Evolutionary conservation across 2,113 vertebrate species (phyloP).

Genomic region (Trematomus loennbergii): DNA sequence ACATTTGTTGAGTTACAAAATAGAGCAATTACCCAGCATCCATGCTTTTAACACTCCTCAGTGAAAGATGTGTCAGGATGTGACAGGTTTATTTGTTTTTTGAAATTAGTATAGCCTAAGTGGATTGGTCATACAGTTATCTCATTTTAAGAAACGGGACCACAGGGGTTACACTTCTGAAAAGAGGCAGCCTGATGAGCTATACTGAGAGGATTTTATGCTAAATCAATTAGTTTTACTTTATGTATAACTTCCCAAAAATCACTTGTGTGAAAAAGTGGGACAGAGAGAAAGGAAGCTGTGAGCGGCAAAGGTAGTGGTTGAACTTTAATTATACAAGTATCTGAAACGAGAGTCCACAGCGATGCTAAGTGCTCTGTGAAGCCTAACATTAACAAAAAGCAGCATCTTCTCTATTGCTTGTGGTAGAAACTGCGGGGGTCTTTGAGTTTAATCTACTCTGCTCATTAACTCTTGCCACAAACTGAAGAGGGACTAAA

Average conservation of each 20-base stretch:
- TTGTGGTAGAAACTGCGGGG: neutral
- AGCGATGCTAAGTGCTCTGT: neutral
- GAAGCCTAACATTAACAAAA: neutral
- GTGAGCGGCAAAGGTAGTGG: neutral
- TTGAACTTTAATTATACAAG: neutral
- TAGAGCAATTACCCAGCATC: slow-evolving; percentile 20
- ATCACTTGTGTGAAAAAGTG: slow-evolving; percentile 37
- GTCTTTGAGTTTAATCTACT: slow-evolving; percentile 17
- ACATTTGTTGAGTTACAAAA: slow-evolving; percentile 1
- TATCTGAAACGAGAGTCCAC: neutral
- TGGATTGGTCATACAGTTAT: slow-evolving; percentile 64
- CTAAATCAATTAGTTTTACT: slow-evolving; percentile 59
- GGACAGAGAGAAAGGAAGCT: slow-evolving; percentile 2
- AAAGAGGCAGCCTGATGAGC: slow-evolving; percentile 9
- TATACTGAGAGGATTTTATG: slow-evolving; percentile 49
- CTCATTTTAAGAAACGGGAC: slow-evolving; percentile 36
- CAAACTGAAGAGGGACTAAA: neutral
- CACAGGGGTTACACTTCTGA: slow-evolving; percentile 25
- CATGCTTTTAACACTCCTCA: slow-evolving; percentile 5
- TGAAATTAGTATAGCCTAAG: slow-evolving; percentile 34
- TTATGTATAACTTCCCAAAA: slow-evolving; percentile 26
- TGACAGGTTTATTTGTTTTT: slow-evolving; percentile 10
- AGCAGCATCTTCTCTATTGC: neutral
- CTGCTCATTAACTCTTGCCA: slow-evolving; percentile 3
- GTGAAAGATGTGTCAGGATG: slow-evolving; percentile 5